Percentiles rank a stretch among this genome's conserved stretches.
Evolutionary conservation across 2,797 vertebrate species (phyloP).

Genomic region (Acipenser oxyrinchus): DNA sequence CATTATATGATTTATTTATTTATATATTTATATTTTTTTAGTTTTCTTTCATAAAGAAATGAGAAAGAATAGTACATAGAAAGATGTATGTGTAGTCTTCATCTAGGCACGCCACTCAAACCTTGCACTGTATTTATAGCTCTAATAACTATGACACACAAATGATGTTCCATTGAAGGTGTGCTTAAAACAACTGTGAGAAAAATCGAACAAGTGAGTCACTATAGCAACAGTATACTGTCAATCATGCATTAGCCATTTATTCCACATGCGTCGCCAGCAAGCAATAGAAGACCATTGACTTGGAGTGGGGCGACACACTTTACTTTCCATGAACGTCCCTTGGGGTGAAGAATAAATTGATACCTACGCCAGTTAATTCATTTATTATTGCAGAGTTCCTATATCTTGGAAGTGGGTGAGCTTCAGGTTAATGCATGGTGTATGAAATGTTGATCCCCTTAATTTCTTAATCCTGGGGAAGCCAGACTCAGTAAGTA

Average conservation of each 20-base stretch:
- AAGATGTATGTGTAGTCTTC: too few species aligned
- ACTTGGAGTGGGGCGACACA: neutral
- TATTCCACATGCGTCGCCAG: neutral
- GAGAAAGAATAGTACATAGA: too few species aligned
- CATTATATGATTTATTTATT: too few species aligned
- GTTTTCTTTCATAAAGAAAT: too few species aligned
- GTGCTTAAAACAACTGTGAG: neutral
- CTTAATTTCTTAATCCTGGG: too few species aligned
- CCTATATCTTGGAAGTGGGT: neutral
- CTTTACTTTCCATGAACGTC: neutral
- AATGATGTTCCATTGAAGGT: neutral
- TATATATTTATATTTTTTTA: too few species aligned
- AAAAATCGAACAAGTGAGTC: neutral
- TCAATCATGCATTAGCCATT: neutral
- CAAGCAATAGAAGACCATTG: neutral
- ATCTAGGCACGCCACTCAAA: too few species aligned
- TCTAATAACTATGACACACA: neutral
- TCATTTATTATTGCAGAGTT: conserved; percentile 1
- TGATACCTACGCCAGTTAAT: neutral
- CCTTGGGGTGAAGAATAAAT: neutral
- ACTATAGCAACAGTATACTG: neutral
- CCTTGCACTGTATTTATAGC: neutral
- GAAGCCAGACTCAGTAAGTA: too few species aligned
- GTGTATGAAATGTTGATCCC: too few species aligned
- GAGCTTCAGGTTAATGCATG: neutral